A percentile compares a stretch with the other conserved stretches of the same genome.
phyloP scores from a whole-genome alignment of 2,888 invertebrate species.

The Rhingia rostrata region DNA sequence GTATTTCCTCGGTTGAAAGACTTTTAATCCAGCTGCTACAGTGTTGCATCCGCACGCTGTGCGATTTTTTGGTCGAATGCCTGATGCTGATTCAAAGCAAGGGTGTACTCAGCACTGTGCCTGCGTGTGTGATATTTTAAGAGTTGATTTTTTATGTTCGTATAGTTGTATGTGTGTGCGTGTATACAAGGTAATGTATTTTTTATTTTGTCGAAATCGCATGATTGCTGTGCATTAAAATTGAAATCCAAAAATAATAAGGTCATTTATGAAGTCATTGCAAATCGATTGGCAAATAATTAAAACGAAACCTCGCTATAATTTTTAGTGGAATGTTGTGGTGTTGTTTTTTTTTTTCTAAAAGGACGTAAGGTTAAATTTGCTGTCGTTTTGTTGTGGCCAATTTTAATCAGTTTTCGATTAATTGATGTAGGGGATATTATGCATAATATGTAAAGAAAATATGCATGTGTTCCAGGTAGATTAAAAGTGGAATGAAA shows the following conservation, averaged over 20 bases:
- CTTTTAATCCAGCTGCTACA: slow-evolving; percentile 64
- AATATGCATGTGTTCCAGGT: too few species aligned
- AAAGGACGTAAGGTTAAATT: too few species aligned
- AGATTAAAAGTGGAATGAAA: too few species aligned
- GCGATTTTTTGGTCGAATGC: slow-evolving; percentile 53
- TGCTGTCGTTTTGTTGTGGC: too few species aligned
- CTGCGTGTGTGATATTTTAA: slow-evolving; percentile 48
- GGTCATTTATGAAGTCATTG: slow-evolving; percentile 24
- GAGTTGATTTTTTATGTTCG: neutral
- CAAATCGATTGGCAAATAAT: slow-evolving; percentile 62
- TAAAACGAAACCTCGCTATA: slow-evolving; percentile 38
- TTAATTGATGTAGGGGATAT: too few species aligned
- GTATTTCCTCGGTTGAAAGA: slow-evolving; percentile 68
- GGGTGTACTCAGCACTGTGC: neutral
- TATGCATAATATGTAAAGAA: too few species aligned
- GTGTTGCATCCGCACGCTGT: slow-evolving; percentile 9
- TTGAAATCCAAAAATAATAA: slow-evolving; percentile 23
- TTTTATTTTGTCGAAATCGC: slow-evolving; percentile 45
- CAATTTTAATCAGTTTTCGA: too few species aligned
- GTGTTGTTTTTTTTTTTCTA: neutral
- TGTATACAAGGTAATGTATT: slow-evolving; percentile 45
- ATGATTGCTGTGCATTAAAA: slow-evolving; percentile 57
- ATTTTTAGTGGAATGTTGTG: neutral
- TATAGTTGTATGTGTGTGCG: slow-evolving; percentile 12
- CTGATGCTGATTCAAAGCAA: slow-evolving; percentile 31